Evolutionary conservation across 2,888 invertebrate genomes (phyloP).

Genomic region (Furcula furcula): DNA sequence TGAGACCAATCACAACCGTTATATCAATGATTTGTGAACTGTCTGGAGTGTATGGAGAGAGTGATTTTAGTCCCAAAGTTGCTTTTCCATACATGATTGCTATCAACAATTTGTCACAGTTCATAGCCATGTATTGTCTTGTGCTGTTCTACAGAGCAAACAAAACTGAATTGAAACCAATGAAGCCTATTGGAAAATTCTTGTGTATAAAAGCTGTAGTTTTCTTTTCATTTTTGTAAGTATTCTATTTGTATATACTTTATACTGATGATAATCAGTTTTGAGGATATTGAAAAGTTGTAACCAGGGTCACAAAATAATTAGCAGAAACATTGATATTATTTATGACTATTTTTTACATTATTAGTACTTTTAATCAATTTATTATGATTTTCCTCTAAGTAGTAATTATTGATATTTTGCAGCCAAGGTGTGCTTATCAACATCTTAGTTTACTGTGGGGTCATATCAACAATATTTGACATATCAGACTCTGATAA

Average conservation of each 20-base stretch:
- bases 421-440: conserved; percentile 95
- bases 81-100: conserved; percentile 95
- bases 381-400: too few species aligned
- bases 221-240: conserved; percentile 99
- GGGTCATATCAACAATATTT: conserved; percentile 89
- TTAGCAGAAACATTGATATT: too few species aligned
- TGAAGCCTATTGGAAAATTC: conserved; percentile 97
- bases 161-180: conserved; percentile 91
- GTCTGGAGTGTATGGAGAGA: conserved; percentile 93
- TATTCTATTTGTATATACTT: conserved; percentile 41
- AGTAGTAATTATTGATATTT: conserved; percentile 5
- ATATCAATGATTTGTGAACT: conserved; percentile 95
- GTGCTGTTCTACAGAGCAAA: conserved; percentile 96
- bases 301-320: too few species aligned
- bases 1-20: conserved; percentile 93
- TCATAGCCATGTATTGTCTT: conserved; percentile 97
- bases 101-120: conserved; percentile 95
- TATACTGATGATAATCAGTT: too few species aligned
- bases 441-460: conserved; percentile 91
- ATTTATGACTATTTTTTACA: too few species aligned
- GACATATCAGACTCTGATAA: conserved; percentile 85
- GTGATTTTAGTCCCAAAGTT: conserved; percentile 91
- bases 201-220: conserved; percentile 98
- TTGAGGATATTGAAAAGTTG: too few species aligned
- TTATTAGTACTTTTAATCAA: too few species aligned